Evolutionary conservation across 1,140 invertebrate genomes (phyloP).

Genomic region (Drosophila grimshawi): DNA sequence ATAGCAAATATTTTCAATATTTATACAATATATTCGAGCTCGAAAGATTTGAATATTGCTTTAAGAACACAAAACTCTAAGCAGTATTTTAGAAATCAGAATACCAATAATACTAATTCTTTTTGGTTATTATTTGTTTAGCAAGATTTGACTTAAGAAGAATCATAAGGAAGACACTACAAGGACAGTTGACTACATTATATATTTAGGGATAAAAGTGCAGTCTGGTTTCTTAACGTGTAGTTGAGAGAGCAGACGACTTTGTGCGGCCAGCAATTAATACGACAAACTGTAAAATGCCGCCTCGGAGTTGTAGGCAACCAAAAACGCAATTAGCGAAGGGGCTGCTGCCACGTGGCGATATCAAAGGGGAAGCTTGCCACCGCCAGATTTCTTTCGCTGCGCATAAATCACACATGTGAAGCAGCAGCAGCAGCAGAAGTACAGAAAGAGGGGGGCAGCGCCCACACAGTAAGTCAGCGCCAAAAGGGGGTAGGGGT

Average conservation of each 20-base stretch:
- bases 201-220: no score
- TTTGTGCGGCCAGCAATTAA: constrained; percentile 65
- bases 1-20: no score
- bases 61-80: no score
- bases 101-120: no score
- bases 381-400: constrained; percentile 30
- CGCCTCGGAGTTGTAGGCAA: constrained; percentile 40
- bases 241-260: constrained; percentile 1
- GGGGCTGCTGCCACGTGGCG: constrained; percentile 57
- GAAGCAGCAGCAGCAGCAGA: background rate
- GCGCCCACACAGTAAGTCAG: constrained; percentile 60
- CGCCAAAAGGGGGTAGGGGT: background rate
- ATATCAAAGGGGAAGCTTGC: constrained; percentile 52
- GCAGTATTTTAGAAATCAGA: no score
- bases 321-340: constrained; percentile 72
- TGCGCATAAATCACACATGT: constrained; percentile 68
- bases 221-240: constrained; percentile 18
- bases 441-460: constrained; percentile 1
- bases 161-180: no score
- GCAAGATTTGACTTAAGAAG: no score
- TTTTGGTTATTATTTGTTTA: no score
- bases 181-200: no score
- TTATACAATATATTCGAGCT: no score
- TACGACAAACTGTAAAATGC: constrained; percentile 78
- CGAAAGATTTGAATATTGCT: no score